Evolutionary conservation across 2,888 invertebrate genomes (phyloP).

Genomic region (Electrophaes corylata): DNA sequence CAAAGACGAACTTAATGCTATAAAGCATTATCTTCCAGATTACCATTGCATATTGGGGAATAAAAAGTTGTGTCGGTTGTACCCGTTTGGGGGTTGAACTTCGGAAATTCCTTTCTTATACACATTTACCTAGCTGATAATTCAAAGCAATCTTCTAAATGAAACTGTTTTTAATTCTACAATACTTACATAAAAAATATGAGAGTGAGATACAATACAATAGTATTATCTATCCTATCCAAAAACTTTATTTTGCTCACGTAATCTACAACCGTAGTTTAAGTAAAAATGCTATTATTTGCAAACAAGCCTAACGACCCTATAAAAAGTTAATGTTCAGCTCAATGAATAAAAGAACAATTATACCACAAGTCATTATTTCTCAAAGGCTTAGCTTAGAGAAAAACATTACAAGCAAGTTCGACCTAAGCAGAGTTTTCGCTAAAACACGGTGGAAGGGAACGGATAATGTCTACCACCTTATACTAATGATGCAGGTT

Average conservation of each 20-base stretch:
- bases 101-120: too few relatives aligned
- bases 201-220: too few relatives aligned
- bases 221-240: too few relatives aligned
- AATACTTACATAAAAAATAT: too few relatives aligned
- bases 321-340: conserved; percentile 20
- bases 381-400: not conserved
- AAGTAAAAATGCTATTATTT: not conserved
- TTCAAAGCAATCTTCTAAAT: too few relatives aligned
- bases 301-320: conserved; percentile 11
- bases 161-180: too few relatives aligned
- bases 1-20: too few relatives aligned
- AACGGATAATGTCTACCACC: conserved; percentile 26
- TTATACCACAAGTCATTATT: conserved; percentile 18
- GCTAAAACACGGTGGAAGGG: conserved; percentile 2
- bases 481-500: conserved; percentile 60
- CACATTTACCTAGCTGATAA: too few relatives aligned
- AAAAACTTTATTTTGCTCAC: not conserved
- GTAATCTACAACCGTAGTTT: not conserved
- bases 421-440: not conserved
- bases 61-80: too few relatives aligned
- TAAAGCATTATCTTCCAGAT: too few relatives aligned
- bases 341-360: conserved; percentile 20
- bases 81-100: too few relatives aligned
- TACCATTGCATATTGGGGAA: too few relatives aligned
- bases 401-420: conserved; percentile 4